Evolutionary conservation across 2,888 invertebrate species (phyloP), one percentile per base, ranked within the genome.

Genomic region (Chorisops tibialis): DNA sequence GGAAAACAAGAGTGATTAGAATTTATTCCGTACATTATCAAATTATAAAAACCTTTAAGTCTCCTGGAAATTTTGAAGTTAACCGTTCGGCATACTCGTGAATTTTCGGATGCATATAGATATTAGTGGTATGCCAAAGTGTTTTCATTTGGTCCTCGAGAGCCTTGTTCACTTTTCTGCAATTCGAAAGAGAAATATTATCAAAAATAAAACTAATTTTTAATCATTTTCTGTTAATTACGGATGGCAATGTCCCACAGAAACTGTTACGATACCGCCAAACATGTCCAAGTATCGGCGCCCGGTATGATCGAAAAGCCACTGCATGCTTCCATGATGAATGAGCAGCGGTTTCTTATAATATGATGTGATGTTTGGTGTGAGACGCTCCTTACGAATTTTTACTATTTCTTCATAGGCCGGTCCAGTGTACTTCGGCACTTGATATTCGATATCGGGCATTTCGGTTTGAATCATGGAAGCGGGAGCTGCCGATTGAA

Each of bases 231-330:
- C 22, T 24, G 24, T 3, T 12, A 84, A 91, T 87, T 82, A 96
- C 94, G 97, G 96, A 81, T 98, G 98, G 74, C 94, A 95, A 76
- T 98, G 98, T 19, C 97, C 97, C 2, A 97, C 95, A 59, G 95
- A 95, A 39, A 98, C 93, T 0, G 98, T 99, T 14, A 96, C 96
- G 69, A 99, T 97, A 6, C 98, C 98, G 4, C 88, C 97, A 74
- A 96, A 94, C 81, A 98, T 86, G 76, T 99, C 98, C 67, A 99
- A 81, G 77, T 96, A 99, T 69, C 93, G 83, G 66, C 83, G 86
- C 3, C 95, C 95, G 59, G 85, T 82, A 67, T 89, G 84, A 76
- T 97, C 96, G 77, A 86, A 97, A 4, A 97, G 77, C 89, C 92
- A 97, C 77, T 97, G 97, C 86, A 89, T 93, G 72, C 88, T 83